Evolutionary conservation across 2,888 invertebrate genomes (phyloP).

Genomic region (Melikaiella ostensackeni): DNA sequence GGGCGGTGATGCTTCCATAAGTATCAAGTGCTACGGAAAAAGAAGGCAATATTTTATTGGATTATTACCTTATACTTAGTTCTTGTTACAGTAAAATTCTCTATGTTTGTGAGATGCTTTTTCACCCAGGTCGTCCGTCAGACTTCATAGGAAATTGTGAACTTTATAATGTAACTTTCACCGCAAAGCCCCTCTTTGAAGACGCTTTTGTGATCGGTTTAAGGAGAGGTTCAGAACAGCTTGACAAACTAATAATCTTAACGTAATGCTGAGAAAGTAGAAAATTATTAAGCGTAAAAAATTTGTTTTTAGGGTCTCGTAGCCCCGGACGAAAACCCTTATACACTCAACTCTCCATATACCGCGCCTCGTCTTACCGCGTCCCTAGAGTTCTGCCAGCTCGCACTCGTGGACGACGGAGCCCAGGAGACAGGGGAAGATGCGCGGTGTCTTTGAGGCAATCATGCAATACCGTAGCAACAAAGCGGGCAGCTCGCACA

Average conservation of each 20-base stretch:
- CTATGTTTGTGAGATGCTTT: slow-evolving; percentile 17
- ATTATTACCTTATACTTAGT: slow-evolving; percentile 37
- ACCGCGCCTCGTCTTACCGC: too few species aligned
- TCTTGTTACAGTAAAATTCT: slow-evolving; percentile 30
- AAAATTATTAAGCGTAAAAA: background rate
- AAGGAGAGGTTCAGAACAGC: background rate
- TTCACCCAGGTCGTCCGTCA: background rate
- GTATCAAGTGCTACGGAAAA: slow-evolving; percentile 28
- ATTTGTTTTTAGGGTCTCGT: background rate
- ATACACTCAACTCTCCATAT: too few species aligned
- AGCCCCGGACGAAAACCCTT: too few species aligned
- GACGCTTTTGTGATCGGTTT: background rate
- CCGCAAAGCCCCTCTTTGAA: background rate
- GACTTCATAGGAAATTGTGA: slow-evolving; percentile 6
- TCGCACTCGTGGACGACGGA: too few species aligned
- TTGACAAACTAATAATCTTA: background rate
- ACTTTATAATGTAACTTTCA: slow-evolving; percentile 14
- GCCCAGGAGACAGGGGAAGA: too few species aligned
- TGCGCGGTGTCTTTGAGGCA: too few species aligned
- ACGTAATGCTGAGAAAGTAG: background rate
- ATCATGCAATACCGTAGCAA: too few species aligned
- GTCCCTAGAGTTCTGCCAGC: too few species aligned
- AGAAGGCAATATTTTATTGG: slow-evolving; percentile 38
- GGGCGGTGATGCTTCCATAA: slow-evolving; percentile 35
- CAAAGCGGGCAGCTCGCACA: too few species aligned